Evolutionary conservation across 2,888 invertebrate genomes (phyloP), one percentile per base, ranked within the genome.

Genomic region (Alcis repandata): DNA sequence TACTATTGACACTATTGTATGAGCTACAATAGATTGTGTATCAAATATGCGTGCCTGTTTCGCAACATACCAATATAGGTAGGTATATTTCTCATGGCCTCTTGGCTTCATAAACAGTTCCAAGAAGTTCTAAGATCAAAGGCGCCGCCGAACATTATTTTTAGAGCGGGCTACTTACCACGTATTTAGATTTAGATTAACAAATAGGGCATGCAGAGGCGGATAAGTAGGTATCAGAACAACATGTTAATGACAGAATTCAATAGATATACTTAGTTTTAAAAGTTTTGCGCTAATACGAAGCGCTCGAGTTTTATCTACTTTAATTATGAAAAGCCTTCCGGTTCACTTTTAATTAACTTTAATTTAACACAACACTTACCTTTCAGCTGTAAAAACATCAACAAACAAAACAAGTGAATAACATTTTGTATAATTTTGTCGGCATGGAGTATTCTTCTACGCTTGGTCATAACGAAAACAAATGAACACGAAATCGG

Each of bases 381-480:
- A 92, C 93, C 92, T 88, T 89, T 90, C 66, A 92, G 77, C 72
- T 92, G 93, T 63, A 93, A 82, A 84, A 92, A 92, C 92, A 93
- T 93, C 74, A 93, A 85, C 79, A 93, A 89, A 87, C 91, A 91
- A 81, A 92, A 93, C 69, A 91, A 85, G 73, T 89, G 79, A 71
- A 88, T 76, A 79, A 90, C 82, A 88, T 91, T 91, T 83, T 87
- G 92, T 80, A 92, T 90, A 75, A 92, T 90, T 89, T 90, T 92
- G 79, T 93, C 92, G 67, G 91, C 91, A 79, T 92, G 88, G 75
- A 92, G 87, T 76, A 92, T 92, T 81, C 93, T 89, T 75, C 92
- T 89, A 78, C 92, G 92, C 83, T 90, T 93, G 78, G 90, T 91
- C 92, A 92, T 93, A 89, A 89, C 91, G 90, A 89, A 89, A 91